These are phyloP conservation scores for Bradypus variegatus DNA, from an alignment of 2,797 vertebrate genomes.

Conservation along the genomic window DNA sequence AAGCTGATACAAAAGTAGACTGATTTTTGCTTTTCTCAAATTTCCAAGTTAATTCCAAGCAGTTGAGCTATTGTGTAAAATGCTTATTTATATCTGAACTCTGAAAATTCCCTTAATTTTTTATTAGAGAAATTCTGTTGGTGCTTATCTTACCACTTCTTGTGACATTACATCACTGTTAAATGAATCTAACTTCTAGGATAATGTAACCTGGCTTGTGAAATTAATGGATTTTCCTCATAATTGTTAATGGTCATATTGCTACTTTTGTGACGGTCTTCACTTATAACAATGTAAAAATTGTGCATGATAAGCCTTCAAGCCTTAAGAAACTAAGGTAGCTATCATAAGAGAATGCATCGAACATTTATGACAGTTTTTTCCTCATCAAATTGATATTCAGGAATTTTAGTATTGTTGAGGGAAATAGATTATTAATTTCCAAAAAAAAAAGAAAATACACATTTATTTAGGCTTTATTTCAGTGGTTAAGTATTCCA, in stretches of 20 bases:
- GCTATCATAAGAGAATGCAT: conserved; percentile 9
- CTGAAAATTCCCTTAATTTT: conserved; percentile 57
- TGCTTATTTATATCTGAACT: conserved; percentile 49
- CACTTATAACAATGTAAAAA: conserved; percentile 2
- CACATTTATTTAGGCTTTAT: conserved; percentile 3
- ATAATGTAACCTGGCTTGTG: conserved; percentile 60
- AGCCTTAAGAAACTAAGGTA: neutral
- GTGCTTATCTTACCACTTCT: conserved; percentile 63
- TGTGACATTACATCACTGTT: conserved; percentile 61
- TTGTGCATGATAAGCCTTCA: neutral
- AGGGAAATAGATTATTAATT: conserved; percentile 14
- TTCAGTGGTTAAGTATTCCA: neutral
- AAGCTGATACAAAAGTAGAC: neutral
- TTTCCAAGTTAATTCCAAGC: neutral
- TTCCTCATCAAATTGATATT: neutral
- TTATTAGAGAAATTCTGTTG: conserved; percentile 57
- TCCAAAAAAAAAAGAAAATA: neutral
- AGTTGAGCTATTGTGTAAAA: neutral
- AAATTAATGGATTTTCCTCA: conserved; percentile 63
- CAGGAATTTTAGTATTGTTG: neutral
- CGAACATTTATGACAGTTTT: conserved; percentile 11
- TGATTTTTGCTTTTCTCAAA: neutral
- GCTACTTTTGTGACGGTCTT: conserved; percentile 1
- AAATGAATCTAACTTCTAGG: conserved; percentile 70
- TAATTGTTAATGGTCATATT: neutral